These are phyloP conservation scores for Sylvicapra grimmia DNA, from an alignment of 2,113 vertebrate genomes.

Conservation along the genomic window DNA sequence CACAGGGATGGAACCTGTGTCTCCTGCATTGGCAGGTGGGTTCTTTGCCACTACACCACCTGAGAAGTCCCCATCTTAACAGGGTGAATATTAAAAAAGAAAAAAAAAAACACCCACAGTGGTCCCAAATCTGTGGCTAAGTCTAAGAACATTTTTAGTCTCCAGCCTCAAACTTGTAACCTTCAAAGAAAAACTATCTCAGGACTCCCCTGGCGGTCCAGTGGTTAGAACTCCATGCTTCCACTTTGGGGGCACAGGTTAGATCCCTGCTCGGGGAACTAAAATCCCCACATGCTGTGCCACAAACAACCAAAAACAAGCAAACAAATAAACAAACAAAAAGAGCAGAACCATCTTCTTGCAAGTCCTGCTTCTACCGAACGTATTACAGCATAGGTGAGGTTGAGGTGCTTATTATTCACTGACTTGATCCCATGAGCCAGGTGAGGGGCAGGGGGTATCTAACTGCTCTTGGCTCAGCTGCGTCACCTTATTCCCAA, in stretches of 20 bases:
- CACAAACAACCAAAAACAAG: background rate
- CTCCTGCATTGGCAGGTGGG: background rate
- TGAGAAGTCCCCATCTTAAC: background rate
- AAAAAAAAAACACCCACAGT: background rate
- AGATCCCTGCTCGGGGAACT: background rate
- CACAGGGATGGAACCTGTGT: background rate
- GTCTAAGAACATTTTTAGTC: background rate
- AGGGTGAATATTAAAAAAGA: background rate
- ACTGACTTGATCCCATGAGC: background rate
- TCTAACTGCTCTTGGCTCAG: background rate
- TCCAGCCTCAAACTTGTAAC: background rate
- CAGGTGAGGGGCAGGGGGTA: accelerated
- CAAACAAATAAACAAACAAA: background rate
- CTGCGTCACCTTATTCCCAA: background rate
- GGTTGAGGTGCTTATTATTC: background rate
- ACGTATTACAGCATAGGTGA: background rate
- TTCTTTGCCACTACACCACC: background rate
- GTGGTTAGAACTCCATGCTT: background rate
- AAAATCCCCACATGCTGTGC: background rate
- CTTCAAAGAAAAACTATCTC: background rate
- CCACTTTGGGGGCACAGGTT: background rate
- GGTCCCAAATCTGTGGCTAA: background rate
- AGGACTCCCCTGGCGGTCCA: accelerated
- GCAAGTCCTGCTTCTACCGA: background rate
- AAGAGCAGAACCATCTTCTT: background rate